Percentiles rank a stretch among this genome's conserved stretches.
Evolutionary conservation across 2,888 invertebrate genomes (phyloP).

Genomic region (Latheticus oryzae): DNA sequence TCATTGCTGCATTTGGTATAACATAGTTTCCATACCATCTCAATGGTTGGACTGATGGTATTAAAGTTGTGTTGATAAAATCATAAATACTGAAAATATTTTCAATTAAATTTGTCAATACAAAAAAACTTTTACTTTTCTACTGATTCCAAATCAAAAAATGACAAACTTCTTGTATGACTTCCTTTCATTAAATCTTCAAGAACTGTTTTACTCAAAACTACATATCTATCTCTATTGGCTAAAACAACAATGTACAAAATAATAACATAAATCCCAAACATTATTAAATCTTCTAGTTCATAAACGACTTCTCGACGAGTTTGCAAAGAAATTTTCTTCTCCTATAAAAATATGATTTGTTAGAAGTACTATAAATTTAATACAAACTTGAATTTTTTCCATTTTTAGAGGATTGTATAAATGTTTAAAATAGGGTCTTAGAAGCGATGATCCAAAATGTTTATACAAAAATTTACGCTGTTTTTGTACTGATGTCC

Average conservation of each 20-base stretch:
- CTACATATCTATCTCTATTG: constrained; percentile 46
- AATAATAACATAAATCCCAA: constrained; percentile 49
- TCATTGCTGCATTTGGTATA: constrained; percentile 51
- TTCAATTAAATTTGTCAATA: background rate
- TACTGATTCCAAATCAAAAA: background rate
- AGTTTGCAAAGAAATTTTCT: background rate
- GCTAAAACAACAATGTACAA: constrained; percentile 50
- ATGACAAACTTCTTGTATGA: constrained; percentile 35
- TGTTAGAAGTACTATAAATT: background rate
- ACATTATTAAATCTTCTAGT: constrained; percentile 52
- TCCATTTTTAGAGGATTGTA: constrained; percentile 11
- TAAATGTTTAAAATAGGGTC: constrained; percentile 46
- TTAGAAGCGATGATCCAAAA: constrained; percentile 46
- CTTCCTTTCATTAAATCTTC: constrained; percentile 44
- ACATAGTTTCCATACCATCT: constrained; percentile 53
- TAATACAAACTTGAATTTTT: background rate
- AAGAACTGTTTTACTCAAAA: constrained; percentile 47
- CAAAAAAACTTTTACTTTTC: background rate
- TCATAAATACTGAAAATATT: constrained; percentile 45
- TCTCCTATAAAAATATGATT: constrained; percentile 3
- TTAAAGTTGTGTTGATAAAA: constrained; percentile 45
- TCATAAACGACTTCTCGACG: constrained; percentile 8
- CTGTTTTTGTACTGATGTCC: constrained; percentile 45
- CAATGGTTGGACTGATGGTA: constrained; percentile 49
- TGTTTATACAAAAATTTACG: constrained; percentile 45